A percentile compares a stretch with the other conserved stretches of the same genome.
phyloP scores from a whole-genome alignment of 2,113 vertebrate species.

The Alouatta palliata region DNA sequence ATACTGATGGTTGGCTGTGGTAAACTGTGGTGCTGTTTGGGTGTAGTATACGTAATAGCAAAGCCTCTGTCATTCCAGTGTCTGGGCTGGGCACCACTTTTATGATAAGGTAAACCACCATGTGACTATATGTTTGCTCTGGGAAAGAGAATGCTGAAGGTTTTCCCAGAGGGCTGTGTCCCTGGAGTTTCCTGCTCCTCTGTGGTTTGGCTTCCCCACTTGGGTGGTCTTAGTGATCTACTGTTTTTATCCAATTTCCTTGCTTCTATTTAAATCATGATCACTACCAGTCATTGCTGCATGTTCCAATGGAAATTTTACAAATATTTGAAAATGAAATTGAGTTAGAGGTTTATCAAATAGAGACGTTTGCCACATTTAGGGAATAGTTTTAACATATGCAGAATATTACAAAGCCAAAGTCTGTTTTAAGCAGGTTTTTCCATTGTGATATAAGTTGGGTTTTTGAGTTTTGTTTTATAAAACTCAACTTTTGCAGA shows the following conservation, averaged over 20 bases:
- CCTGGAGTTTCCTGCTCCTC: slow-evolving; percentile 16
- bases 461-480: slow-evolving; percentile 30
- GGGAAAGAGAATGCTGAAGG: neutral
- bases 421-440: slow-evolving; percentile 48
- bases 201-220: slow-evolving; percentile 44
- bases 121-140: neutral
- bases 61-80: neutral
- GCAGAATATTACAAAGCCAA: neutral
- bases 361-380: slow-evolving; percentile 4
- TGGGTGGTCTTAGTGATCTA: slow-evolving; percentile 54
- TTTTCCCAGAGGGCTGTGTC: slow-evolving; percentile 1
- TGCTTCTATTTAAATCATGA: slow-evolving; percentile 62
- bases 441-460: neutral
- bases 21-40: neutral
- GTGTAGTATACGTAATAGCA: neutral
- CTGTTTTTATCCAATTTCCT: slow-evolving; percentile 60
- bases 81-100: neutral
- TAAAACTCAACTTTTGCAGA: neutral
- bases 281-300: neutral
- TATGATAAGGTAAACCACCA: neutral
- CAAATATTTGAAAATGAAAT: slow-evolving; percentile 68
- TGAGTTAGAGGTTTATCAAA: slow-evolving; percentile 57
- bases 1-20: neutral
- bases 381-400: neutral
- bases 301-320: slow-evolving; percentile 59